A percentile compares a stretch with the other conserved stretches of the same genome.
Evolutionary conservation across 2,888 invertebrate species (phyloP).

Genomic region (Geotrupes spiniger): DNA sequence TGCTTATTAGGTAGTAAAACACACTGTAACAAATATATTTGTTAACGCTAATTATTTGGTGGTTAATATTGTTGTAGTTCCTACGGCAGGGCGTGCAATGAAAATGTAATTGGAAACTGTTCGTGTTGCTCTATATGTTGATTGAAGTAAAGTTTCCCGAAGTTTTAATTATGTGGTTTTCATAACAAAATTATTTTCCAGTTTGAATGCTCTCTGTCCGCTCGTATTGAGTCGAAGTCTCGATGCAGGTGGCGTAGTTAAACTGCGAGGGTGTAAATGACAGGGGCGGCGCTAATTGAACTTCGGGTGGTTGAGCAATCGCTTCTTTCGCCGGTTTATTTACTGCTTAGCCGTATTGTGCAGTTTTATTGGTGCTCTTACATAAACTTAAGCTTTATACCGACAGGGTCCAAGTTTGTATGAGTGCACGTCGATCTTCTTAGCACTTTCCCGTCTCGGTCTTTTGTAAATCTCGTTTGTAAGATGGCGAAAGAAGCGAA

Average conservation of each 20-base stretch:
- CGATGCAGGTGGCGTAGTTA: slow-evolving; percentile 10
- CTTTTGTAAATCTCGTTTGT: slow-evolving; percentile 17
- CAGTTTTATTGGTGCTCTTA: slow-evolving; percentile 14
- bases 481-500: slow-evolving; percentile 7
- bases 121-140: slow-evolving; percentile 25
- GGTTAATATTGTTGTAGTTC: no score
- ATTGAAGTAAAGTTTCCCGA: slow-evolving; percentile 25
- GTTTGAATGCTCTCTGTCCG: not conserved
- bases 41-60: no score
- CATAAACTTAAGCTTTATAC: slow-evolving; percentile 10
- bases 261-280: slow-evolving; percentile 13
- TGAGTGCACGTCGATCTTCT: slow-evolving; percentile 9
- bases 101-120: slow-evolving; percentile 27
- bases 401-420: slow-evolving; percentile 3
- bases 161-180: slow-evolving; percentile 33
- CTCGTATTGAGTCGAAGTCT: slow-evolving; percentile 2
- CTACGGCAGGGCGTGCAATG: slow-evolving; percentile 23
- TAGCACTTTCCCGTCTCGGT: slow-evolving; percentile 11
- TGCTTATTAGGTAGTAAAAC: no score
- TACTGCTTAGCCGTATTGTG: slow-evolving; percentile 13
- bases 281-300: slow-evolving; percentile 17
- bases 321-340: slow-evolving; percentile 18
- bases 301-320: slow-evolving; percentile 14
- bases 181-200: slow-evolving; percentile 24
- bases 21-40: no score